Evolutionary conservation across 2,113 vertebrate species (phyloP).

Genomic region (Pycnonotus jocosus): DNA sequence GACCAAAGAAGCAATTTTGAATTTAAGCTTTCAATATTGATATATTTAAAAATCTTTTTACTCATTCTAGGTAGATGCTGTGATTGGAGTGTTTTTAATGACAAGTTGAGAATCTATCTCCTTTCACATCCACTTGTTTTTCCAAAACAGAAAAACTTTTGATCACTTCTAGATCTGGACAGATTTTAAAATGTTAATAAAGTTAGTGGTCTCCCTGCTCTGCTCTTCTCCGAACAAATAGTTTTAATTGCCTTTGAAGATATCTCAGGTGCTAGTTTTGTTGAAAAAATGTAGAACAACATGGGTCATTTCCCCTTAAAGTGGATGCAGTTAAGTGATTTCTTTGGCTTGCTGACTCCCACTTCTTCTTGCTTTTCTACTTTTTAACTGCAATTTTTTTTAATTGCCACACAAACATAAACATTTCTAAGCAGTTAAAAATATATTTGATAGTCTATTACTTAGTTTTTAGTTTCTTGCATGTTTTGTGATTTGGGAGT

Average conservation of each 20-base stretch:
- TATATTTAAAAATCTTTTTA: neutral
- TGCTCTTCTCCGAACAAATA: neutral
- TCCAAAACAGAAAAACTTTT: neutral
- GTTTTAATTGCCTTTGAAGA: slow-evolving; percentile 9
- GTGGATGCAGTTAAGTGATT: neutral
- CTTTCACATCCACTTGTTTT: neutral
- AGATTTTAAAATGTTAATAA: neutral
- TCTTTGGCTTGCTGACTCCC: neutral
- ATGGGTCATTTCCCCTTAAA: neutral
- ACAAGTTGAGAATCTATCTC: neutral
- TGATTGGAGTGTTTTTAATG: neutral
- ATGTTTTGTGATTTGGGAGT: neutral
- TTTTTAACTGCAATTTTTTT: neutral
- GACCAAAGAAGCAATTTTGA: neutral
- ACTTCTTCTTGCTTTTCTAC: neutral
- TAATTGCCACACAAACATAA: neutral
- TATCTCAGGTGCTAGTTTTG: neutral
- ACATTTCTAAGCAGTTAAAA: neutral
- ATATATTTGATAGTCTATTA: neutral
- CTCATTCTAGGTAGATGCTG: neutral
- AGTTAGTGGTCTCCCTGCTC: neutral
- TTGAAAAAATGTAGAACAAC: neutral
- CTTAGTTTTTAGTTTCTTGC: neutral
- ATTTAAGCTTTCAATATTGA: neutral
- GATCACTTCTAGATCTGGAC: neutral